These are phyloP conservation scores for Thaumatotibia leucotreta DNA, from an alignment of 1,140 invertebrate genomes.

Conservation along the genomic window DNA sequence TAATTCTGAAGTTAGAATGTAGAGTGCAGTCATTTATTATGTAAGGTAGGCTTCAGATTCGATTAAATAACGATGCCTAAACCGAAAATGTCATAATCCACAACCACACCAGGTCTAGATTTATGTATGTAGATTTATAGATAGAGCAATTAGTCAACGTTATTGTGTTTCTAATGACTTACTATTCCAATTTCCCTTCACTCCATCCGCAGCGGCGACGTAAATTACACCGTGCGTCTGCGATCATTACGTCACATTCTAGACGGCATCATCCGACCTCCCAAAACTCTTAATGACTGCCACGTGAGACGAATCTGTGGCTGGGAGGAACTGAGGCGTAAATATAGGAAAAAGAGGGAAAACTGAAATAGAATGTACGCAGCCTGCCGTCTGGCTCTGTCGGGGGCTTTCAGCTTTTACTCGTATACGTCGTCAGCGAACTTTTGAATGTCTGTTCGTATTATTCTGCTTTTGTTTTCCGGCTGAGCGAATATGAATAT, in stretches of 20 bases:
- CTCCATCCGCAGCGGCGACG: not conserved
- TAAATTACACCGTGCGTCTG: not conserved
- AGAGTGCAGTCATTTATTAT: too few relatives aligned
- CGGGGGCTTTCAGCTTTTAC: too few relatives aligned
- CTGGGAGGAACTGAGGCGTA: not conserved
- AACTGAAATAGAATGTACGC: not conserved
- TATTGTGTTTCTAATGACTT: not conserved
- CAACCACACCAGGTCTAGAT: too few relatives aligned
- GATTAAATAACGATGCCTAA: too few relatives aligned
- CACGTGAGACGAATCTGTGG: not conserved
- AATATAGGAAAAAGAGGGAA: not conserved
- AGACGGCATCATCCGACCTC: not conserved
- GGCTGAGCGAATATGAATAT: too few relatives aligned
- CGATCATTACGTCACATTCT: not conserved
- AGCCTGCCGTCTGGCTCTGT: not conserved
- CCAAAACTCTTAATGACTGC: not conserved
- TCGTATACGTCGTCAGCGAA: not conserved
- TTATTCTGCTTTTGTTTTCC: too few relatives aligned
- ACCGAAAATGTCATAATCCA: too few relatives aligned
- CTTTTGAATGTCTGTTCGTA: too few relatives aligned
- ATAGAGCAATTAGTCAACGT: too few relatives aligned
- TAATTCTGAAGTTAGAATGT: too few relatives aligned
- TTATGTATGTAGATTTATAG: too few relatives aligned
- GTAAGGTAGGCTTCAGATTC: too few relatives aligned
- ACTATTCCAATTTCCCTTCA: not conserved